phyloP scores from a whole-genome alignment of 2,113 vertebrate genomes.

The Eptesicus fuscus region DNA sequence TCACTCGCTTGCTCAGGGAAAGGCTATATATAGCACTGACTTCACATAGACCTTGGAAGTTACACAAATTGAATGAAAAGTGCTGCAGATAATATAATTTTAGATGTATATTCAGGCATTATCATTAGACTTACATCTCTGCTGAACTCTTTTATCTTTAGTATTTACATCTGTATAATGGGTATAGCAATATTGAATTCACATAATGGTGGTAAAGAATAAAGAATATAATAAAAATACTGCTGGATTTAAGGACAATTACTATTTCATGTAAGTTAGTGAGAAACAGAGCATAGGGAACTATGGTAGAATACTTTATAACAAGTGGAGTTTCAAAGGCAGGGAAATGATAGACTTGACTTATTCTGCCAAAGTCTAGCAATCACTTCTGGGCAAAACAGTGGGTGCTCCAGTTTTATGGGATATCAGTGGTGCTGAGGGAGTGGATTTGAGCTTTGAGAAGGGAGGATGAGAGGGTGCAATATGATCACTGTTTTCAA shows the following conservation, averaged over 20 bases:
- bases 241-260: not conserved
- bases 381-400: not conserved
- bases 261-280: not conserved
- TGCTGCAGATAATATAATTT: not conserved
- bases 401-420: not conserved
- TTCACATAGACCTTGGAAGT: not conserved
- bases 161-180: not conserved
- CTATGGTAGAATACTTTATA: not conserved
- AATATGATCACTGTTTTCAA: not conserved
- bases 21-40: not conserved
- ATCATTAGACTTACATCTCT: not conserved
- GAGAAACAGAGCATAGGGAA: not conserved
- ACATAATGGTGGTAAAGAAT: not conserved
- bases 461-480: rapidly evolving
- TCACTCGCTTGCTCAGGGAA: not conserved
- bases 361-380: not conserved
- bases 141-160: not conserved
- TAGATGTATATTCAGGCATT: not conserved
- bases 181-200: not conserved
- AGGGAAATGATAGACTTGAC: not conserved
- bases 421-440: not conserved
- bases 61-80: not conserved
- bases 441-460: not conserved
- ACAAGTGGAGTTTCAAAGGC: not conserved
- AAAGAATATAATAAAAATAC: not conserved